These are phyloP conservation scores for Platyscapa corneri DNA, from an alignment of 1,140 invertebrate genomes.

Conservation along the genomic window DNA sequence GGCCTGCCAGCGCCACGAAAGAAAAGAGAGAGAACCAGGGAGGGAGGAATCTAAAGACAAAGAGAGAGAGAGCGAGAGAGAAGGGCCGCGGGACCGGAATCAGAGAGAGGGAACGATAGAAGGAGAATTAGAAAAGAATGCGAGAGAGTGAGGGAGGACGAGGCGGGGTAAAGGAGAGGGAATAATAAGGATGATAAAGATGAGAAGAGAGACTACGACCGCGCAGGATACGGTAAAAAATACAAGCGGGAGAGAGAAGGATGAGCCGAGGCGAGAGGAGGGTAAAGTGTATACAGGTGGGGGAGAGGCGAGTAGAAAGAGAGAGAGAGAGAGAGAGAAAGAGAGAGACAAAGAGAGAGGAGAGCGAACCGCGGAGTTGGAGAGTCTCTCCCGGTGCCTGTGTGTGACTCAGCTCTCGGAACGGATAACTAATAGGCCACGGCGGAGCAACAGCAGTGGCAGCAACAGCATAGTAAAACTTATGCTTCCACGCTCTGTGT, in stretches of 20 bases:
- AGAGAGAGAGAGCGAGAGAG: slow-evolving; percentile 53
- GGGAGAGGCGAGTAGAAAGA: slow-evolving; percentile 48
- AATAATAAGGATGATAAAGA: slow-evolving; percentile 52
- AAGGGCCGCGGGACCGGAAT: slow-evolving; percentile 46
- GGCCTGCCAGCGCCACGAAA: background rate
- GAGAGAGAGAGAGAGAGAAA: slow-evolving; percentile 55
- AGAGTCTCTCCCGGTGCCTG: slow-evolving; percentile 22
- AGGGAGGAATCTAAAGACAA: slow-evolving; percentile 12
- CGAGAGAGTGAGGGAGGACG: slow-evolving; percentile 52
- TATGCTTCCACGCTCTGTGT: background rate
- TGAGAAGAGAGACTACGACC: slow-evolving; percentile 22
- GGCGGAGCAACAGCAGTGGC: slow-evolving; percentile 44
- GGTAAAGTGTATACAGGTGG: slow-evolving; percentile 13
- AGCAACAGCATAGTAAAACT: slow-evolving; percentile 56
- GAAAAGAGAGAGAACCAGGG: slow-evolving; percentile 28
- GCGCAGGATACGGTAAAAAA: slow-evolving; percentile 42
- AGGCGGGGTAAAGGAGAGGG: slow-evolving; percentile 56
- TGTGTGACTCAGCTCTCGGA: slow-evolving; percentile 64
- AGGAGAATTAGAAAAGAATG: slow-evolving; percentile 48
- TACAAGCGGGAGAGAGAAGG: background rate
- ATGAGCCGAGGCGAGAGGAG: background rate
- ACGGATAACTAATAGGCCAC: slow-evolving; percentile 62
- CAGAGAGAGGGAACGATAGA: slow-evolving; percentile 34
- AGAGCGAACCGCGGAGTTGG: slow-evolving; percentile 21
- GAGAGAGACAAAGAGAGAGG: slow-evolving; percentile 33